A percentile compares a stretch with the other conserved stretches of the same genome.
These are phyloP conservation scores for Aplysina aerophoba DNA, from an alignment of 37 sponge, comb jelly and placozoan species.

Conservation along the genomic window DNA sequence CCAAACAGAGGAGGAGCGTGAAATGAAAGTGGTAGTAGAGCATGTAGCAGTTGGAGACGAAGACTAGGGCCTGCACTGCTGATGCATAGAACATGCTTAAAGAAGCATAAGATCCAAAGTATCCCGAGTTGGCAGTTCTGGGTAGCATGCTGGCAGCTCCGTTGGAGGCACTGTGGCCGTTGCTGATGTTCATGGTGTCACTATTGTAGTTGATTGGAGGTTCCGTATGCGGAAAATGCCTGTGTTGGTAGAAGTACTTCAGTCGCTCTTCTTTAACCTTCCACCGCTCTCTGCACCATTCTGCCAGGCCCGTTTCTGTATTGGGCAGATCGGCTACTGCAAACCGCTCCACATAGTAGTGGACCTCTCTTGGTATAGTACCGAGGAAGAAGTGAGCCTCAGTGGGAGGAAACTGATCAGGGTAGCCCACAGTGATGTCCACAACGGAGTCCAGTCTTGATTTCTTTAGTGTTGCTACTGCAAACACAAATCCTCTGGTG, in stretches of 20 bases:
- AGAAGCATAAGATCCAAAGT: slow-evolving; percentile 4
- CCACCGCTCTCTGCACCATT: slow-evolving; percentile 72
- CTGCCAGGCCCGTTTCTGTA: slow-evolving; percentile 55
- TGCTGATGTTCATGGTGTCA: not conserved
- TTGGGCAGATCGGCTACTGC: slow-evolving; percentile 48
- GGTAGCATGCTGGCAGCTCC: not conserved
- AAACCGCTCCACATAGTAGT: slow-evolving; percentile 65
- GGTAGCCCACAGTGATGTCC: slow-evolving; percentile 85
- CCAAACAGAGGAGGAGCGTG: not conserved
- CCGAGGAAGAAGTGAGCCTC: slow-evolving; percentile 60
- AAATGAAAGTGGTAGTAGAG: not conserved
- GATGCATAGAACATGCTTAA: not conserved
- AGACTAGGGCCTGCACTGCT: not conserved
- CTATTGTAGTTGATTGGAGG: not conserved
- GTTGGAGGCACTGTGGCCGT: not conserved
- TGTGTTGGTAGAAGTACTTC: slow-evolving; percentile 62
- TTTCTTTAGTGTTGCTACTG: slow-evolving; percentile 58
- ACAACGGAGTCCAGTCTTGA: slow-evolving; percentile 71
- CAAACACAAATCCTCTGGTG: slow-evolving; percentile 70
- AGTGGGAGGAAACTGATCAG: slow-evolving; percentile 68
- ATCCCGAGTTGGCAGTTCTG: not conserved
- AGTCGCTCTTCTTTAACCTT: slow-evolving; percentile 78
- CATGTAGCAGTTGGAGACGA: not conserved
- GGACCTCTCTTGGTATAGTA: slow-evolving; percentile 61
- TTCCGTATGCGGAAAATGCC: slow-evolving; percentile 28